Conservation (phyloP, 2,888 invertebrate species). For the Lasioglossum leucozonium region DNA sequence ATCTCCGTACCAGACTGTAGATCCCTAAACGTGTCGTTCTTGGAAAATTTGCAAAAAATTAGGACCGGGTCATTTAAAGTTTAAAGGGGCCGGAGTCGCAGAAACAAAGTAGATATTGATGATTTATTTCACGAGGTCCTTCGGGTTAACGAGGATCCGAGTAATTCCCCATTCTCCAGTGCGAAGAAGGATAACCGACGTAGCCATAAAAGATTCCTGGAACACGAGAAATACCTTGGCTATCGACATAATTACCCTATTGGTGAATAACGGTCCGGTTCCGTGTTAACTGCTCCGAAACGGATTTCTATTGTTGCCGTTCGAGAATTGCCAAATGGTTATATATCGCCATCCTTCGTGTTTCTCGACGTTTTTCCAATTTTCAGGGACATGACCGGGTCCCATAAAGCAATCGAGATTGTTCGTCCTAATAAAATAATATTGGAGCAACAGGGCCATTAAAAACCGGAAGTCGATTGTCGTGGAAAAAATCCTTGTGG, state of each 20-base stretch:
- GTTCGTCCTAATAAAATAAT: background rate
- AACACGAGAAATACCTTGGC: constrained; percentile 50
- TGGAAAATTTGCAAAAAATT: no score
- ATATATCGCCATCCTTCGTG: no score
- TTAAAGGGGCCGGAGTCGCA: no score
- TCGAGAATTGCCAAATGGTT: background rate
- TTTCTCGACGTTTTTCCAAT: background rate
- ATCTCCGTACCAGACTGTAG: background rate
- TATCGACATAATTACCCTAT: constrained; percentile 49
- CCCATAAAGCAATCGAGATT: background rate
- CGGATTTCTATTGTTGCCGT: background rate
- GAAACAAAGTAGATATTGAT: background rate
- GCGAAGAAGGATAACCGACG: constrained; percentile 42
- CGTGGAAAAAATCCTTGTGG: background rate
- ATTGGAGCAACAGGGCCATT: background rate
- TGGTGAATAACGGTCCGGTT: background rate
- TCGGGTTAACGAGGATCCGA: no score
- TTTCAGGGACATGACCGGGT: no score
- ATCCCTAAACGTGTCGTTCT: background rate
- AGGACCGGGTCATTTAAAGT: no score
- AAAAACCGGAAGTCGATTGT: background rate
- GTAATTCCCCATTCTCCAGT: no score
- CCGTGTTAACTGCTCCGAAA: constrained; percentile 30
- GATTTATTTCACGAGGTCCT: constrained; percentile 19
- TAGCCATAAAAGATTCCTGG: constrained; percentile 29